Evolutionary conservation across 2,113 vertebrate species (phyloP), one percentile per base, ranked within the genome.

Genomic region (Oreotragus oreotragus): DNA sequence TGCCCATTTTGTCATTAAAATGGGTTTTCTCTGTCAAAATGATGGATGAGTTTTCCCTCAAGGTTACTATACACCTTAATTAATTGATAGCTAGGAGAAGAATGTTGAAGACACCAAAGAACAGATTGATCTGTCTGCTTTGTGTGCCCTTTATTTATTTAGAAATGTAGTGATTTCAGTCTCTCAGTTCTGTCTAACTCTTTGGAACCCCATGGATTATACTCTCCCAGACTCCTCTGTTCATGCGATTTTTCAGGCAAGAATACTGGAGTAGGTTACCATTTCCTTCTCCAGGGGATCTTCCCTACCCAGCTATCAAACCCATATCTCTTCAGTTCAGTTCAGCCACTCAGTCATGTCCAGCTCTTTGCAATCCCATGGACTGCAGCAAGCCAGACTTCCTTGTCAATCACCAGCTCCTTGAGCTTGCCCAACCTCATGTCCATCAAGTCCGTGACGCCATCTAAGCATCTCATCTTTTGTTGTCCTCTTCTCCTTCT

Each of bases 41-140:
- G 17, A 36, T 15, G 43, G 73, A 23, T 49, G 57, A 39, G 53
- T 66, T 43, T 77, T 90, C 81, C 57, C 39, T 76, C 70, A 8
- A 3, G 23, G 21, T 39, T 88, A 70, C n/a, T 83, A 66, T 47
- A 12, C 9, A 25, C 8, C 30, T 90, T 60, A 16, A 85, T 81
- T 66, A 73, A 84, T 91, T 83, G 55, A 62, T 5, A 92, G 49
- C 33, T 62, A 95, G 53, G 43, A 84, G 27, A 96, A 79, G 70
- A 86, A 96, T 81, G 49, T 87, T 66, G 5, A 81, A 85, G 49
- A 90, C 16, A 81, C 7, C 12, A 84, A 57, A n/a, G 36, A n/a
- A 58, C 70, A 85, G 39, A 66, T 28, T 62, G 47, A 6, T 39
- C 84, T 81, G 28, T 95, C 85, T 57, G 33, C 36, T 94, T 73